phyloP scores from a whole-genome alignment of 2,888 invertebrate species.

The Linnaemya vulpina region DNA sequence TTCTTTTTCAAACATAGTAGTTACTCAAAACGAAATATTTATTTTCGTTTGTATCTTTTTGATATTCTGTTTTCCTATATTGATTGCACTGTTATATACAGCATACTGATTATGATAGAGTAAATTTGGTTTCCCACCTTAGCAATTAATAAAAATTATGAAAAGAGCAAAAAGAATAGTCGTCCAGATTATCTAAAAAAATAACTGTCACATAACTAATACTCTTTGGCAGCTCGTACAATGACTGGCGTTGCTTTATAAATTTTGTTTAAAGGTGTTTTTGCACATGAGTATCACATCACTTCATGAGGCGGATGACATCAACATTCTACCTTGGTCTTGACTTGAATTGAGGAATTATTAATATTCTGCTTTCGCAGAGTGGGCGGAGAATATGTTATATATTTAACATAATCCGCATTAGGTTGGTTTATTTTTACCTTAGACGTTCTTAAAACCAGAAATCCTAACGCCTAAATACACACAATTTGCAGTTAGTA shows the following conservation, averaged over 20 bases:
- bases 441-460: slow-evolving; percentile 29
- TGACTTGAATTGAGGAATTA: slow-evolving; percentile 11
- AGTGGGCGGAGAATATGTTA: background rate
- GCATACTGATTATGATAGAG: too few relatives aligned
- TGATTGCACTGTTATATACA: too few relatives aligned
- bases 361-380: background rate
- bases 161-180: background rate
- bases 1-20: too few relatives aligned
- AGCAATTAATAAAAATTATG: background rate
- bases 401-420: background rate
- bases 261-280: slow-evolving; percentile 9
- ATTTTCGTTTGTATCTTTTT: too few relatives aligned
- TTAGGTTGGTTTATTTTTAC: slow-evolving; percentile 6
- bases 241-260: background rate
- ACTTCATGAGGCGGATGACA: slow-evolving; percentile 39
- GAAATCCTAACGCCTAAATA: slow-evolving; percentile 11
- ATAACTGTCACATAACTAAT: background rate
- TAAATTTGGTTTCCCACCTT: background rate
- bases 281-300: slow-evolving; percentile 14
- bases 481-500: slow-evolving; percentile 24
- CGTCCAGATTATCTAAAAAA: background rate
- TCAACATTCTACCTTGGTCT: slow-evolving; percentile 26
- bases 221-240: background rate
- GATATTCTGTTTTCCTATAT: too few relatives aligned
- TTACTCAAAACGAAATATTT: too few relatives aligned